These are phyloP conservation scores for Tragelaphus imberbis DNA, from an alignment of 2,113 vertebrate genomes.

Conservation along the genomic window DNA sequence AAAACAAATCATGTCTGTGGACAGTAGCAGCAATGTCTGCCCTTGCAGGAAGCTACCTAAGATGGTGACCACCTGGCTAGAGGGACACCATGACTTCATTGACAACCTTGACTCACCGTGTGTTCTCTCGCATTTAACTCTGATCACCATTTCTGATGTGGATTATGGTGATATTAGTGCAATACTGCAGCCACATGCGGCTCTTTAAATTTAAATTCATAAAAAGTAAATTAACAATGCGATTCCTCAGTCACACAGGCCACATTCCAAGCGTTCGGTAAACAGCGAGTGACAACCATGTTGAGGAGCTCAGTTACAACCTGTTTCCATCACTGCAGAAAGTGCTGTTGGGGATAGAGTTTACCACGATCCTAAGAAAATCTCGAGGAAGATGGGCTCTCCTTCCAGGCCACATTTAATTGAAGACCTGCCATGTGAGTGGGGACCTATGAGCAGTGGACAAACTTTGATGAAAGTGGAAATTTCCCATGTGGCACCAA, in stretches of 20 bases:
- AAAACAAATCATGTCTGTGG: background rate
- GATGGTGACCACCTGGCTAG: accelerated
- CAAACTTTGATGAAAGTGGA: slow-evolving; percentile 41
- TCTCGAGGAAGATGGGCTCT: background rate
- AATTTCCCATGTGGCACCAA: slow-evolving; percentile 45
- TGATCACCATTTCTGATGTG: too few species aligned
- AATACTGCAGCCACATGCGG: accelerated
- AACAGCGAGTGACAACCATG: accelerated
- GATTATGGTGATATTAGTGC: accelerated
- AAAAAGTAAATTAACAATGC: background rate
- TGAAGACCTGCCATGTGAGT: background rate
- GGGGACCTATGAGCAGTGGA: background rate
- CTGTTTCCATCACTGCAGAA: background rate
- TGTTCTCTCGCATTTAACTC: accelerated
- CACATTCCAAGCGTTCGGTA: background rate
- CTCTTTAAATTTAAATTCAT: background rate
- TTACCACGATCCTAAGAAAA: background rate
- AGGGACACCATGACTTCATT: background rate
- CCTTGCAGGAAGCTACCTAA: background rate
- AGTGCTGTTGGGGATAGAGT: background rate
- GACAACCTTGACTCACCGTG: background rate
- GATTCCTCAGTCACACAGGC: background rate
- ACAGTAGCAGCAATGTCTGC: accelerated
- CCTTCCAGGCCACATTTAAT: background rate
- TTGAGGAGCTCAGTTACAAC: background rate